A percentile compares a stretch with the other conserved stretches of the same genome.
These are phyloP conservation scores for Propithecus coquereli DNA, from an alignment of 2,113 vertebrate genomes.

Conservation along the genomic window DNA sequence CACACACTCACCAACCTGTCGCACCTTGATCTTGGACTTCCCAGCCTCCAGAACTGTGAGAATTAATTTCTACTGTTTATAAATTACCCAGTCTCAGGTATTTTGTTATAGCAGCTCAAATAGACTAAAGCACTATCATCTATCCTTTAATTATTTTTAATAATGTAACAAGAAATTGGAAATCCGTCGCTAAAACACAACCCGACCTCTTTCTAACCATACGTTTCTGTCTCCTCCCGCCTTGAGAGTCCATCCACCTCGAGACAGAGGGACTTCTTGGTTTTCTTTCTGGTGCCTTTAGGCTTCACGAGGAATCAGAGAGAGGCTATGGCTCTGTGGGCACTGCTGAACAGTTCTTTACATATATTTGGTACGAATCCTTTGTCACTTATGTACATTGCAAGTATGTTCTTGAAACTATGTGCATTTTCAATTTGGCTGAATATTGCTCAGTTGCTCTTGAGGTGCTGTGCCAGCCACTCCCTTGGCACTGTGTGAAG, in stretches of 20 bases:
- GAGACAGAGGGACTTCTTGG: background rate
- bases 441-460: background rate
- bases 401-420: background rate
- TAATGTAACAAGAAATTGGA: background rate
- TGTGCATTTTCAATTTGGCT: background rate
- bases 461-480: accelerated
- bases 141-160: background rate
- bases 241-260: too few species aligned
- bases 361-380: background rate
- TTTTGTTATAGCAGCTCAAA: background rate
- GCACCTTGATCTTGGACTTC: background rate
- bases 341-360: accelerated
- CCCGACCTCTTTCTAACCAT: background rate
- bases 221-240: background rate
- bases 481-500: accelerated
- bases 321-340: background rate
- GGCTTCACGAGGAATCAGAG: background rate
- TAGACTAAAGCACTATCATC: background rate
- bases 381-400: background rate
- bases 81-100: background rate
- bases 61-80: background rate
- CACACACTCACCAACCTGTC: background rate
- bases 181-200: background rate
- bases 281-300: background rate
- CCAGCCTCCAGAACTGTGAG: background rate